Evolutionary conservation across 2,888 invertebrate genomes (phyloP).

Genomic region (Noctua fimbriata): DNA sequence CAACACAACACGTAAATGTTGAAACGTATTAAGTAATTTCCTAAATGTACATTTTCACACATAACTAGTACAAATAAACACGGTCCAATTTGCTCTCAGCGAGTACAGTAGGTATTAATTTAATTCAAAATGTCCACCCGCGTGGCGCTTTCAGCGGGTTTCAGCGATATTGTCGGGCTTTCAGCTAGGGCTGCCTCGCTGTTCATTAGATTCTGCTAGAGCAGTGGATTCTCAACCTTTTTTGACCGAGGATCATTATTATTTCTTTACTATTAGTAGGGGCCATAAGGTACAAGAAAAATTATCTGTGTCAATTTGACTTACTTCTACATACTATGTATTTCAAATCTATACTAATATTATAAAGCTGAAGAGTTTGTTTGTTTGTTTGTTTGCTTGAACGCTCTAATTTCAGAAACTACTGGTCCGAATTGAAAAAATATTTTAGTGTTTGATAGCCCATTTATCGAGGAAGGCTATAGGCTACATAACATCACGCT

Average conservation of each 20-base stretch:
- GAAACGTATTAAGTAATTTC: conserved; percentile 12
- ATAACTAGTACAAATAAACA: conserved; percentile 20
- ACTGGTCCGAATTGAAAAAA: too few species aligned
- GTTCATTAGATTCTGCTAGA: conserved; percentile 16
- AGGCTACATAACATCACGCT: too few species aligned
- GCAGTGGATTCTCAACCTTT: neutral
- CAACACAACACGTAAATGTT: neutral
- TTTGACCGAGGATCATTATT: neutral
- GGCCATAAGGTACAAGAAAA: too few species aligned
- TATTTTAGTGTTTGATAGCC: too few species aligned
- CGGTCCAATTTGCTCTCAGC: conserved; percentile 38
- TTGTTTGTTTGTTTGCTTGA: too few species aligned
- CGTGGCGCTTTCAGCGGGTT: conserved; percentile 17
- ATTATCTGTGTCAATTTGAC: too few species aligned
- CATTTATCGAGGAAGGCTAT: too few species aligned
- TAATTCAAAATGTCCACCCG: conserved; percentile 45
- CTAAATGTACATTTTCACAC: conserved; percentile 19
- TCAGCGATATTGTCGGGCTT: conserved; percentile 22
- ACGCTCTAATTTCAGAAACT: too few species aligned
- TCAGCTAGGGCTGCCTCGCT: neutral
- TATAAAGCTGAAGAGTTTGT: too few species aligned
- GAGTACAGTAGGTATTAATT: conserved; percentile 22
- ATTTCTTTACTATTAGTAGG: neutral
- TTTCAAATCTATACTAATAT: too few species aligned
- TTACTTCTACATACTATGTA: too few species aligned